Conservation (phyloP, 2,113 vertebrate species). For the Xyrauchen texanus region DNA sequence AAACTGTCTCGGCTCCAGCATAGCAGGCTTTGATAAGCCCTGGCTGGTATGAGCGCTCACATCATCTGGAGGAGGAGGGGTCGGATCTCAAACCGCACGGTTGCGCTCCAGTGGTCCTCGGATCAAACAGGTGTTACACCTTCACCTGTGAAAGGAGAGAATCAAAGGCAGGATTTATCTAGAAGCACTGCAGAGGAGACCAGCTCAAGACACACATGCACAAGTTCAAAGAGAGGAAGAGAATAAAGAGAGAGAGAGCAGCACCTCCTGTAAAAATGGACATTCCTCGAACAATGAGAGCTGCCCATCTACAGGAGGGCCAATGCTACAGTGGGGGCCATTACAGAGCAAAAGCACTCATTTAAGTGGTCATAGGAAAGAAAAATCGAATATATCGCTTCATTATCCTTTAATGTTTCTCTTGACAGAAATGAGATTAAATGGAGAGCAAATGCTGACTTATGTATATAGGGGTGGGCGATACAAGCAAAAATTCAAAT, state of each 20-base stretch:
- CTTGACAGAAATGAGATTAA: no score
- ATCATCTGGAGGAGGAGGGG: constrained; percentile 38
- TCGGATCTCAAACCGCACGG: constrained; percentile 19
- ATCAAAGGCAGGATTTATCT: constrained; percentile 59
- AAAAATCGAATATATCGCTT: no score
- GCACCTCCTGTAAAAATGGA: neutral
- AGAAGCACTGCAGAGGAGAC: constrained; percentile 8
- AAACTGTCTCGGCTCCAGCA: constrained; percentile 4
- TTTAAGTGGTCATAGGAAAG: no score
- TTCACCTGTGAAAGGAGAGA: constrained; percentile 28
- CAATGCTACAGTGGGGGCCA: no score
- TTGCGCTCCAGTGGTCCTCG: neutral
- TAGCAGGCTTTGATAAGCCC: constrained; percentile 36
- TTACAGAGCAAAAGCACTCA: no score
- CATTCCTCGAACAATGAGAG: neutral
- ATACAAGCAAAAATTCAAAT: no score
- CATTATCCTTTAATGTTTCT: no score
- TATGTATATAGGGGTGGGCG: no score
- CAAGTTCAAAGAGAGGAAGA: constrained; percentile 24
- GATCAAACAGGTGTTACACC: constrained; percentile 47
- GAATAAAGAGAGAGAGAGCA: constrained; percentile 24
- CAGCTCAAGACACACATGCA: constrained; percentile 26
- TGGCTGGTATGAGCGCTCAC: neutral
- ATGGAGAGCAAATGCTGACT: no score
- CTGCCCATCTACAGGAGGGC: no score